Percentiles rank a stretch among this genome's conserved stretches.
These are phyloP conservation scores for Muscicapa adusta DNA, from an alignment of 2,113 vertebrate genomes.

Conservation along the genomic window DNA sequence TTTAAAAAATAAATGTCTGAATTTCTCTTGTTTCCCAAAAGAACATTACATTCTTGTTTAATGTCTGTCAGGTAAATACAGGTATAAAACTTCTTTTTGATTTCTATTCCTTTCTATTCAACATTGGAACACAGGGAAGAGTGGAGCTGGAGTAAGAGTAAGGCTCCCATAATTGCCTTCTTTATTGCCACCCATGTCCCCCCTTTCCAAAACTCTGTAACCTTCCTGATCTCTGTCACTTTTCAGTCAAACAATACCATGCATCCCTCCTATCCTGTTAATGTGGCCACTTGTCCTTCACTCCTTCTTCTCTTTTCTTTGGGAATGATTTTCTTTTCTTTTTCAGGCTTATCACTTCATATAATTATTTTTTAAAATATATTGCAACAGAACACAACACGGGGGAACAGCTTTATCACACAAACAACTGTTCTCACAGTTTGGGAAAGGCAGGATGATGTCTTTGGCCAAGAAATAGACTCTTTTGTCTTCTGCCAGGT, in stretches of 20 bases:
- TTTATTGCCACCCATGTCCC: background rate
- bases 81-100: background rate
- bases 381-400: background rate
- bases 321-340: background rate
- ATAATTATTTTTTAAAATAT: accelerated
- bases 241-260: background rate
- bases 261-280: background rate
- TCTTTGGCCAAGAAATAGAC: background rate
- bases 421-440: background rate
- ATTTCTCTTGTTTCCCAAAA: background rate
- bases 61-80: background rate
- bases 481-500: background rate
- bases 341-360: background rate
- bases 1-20: background rate
- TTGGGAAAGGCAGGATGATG: background rate
- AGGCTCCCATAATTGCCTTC: background rate
- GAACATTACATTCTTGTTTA: background rate
- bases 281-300: background rate
- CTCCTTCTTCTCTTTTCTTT: background rate
- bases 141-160: background rate
- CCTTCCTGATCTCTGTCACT: background rate
- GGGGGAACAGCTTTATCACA: background rate
- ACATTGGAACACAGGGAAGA: background rate
- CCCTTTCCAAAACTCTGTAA: background rate
- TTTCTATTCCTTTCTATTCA: background rate